Percentiles rank a stretch among this genome's conserved stretches.
Conservation (phyloP, 2,797 vertebrate species). For the Nannoperca australis region DNA sequence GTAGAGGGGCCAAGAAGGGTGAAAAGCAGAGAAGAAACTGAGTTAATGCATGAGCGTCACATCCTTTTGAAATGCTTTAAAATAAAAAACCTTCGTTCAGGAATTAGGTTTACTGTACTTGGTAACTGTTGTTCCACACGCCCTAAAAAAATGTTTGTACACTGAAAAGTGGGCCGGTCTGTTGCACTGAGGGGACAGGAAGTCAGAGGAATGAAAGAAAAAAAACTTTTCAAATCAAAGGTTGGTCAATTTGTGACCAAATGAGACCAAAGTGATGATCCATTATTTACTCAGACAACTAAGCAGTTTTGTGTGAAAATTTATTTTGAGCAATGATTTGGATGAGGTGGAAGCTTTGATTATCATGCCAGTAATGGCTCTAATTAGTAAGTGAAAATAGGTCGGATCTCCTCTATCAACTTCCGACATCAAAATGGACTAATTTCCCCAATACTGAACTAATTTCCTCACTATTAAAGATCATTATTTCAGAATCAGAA, state of each 20-base stretch:
- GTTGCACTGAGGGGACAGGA: not conserved
- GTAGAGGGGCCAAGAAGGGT: not conserved
- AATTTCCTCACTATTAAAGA: conserved; percentile 38
- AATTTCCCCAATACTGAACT: conserved; percentile 49
- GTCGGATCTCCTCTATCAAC: conserved; percentile 20
- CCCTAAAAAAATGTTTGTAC: not conserved
- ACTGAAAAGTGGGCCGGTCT: not conserved
- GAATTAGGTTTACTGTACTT: conserved; percentile 7
- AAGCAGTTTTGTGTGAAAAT: conserved; percentile 18
- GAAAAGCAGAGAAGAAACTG: not conserved
- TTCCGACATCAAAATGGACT: conserved; percentile 23
- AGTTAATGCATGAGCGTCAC: conserved; percentile 3
- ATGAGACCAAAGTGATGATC: conserved; percentile 33
- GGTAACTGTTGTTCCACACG: not conserved
- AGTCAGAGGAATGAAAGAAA: not conserved
- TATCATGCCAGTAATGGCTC: conserved; percentile 35
- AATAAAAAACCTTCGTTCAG: not conserved
- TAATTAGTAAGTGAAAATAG: conserved; percentile 44
- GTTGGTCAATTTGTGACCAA: conserved; percentile 26
- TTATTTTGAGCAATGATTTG: conserved; percentile 18
- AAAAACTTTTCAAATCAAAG: conserved; percentile 16
- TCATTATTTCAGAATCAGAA: conserved; percentile 18
- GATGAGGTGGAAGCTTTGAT: conserved; percentile 37
- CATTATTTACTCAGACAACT: conserved; percentile 24
- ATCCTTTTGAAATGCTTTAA: conserved; percentile 15